A percentile compares a stretch with the other conserved stretches of the same genome.
Conservation (phyloP, 2,888 invertebrate species). For the Chirona hameri region DNA sequence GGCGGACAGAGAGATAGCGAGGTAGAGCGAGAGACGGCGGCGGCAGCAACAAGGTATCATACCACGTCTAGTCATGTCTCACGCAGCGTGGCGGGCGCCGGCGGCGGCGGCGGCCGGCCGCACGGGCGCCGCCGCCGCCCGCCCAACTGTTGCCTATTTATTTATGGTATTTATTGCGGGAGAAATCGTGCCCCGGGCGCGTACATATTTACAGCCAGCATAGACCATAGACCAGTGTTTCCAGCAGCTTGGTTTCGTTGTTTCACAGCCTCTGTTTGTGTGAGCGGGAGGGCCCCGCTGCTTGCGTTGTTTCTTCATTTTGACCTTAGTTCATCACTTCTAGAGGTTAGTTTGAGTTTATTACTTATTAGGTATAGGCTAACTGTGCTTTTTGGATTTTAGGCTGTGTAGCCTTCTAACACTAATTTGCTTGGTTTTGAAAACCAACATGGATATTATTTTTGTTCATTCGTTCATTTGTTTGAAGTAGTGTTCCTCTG, state of each 20-base stretch:
- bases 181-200: conserved; percentile 6
- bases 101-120: neutral
- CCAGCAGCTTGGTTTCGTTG: conserved; percentile 27
- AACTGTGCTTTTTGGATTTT: neutral
- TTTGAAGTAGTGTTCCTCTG: conserved; percentile 24
- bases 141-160: conserved; percentile 11
- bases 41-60: neutral
- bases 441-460: conserved; percentile 11
- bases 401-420: conserved; percentile 26
- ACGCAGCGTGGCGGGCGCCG: neutral
- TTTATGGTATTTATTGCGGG: conserved; percentile 27
- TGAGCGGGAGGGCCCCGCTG: neutral
- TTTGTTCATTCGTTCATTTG: conserved; percentile 26
- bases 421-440: conserved; percentile 27
- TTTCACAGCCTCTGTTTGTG: conserved; percentile 9
- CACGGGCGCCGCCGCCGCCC: neutral
- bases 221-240: conserved; percentile 8
- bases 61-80: conserved; percentile 12
- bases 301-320: conserved; percentile 7
- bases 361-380: conserved; percentile 8
- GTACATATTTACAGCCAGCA: conserved; percentile 23
- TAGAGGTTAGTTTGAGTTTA: conserved; percentile 27
- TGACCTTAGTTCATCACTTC: conserved; percentile 4
- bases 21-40: neutral
- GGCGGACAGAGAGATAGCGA: neutral